phyloP scores from a whole-genome alignment of 2,113 vertebrate species.

The Macaca fascicularis region T2T-MFA8v1.1 NC_088376.1:28645501-28646000 shows the following conservation, averaged over 20 bases:
- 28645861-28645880: not conserved
- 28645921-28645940: not conserved
- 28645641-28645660: not conserved
- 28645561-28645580: not conserved
- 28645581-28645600: not conserved
- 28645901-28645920: not conserved
- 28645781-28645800: not conserved
- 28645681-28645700: not conserved
- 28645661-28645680: not conserved
- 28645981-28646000: constrained; percentile 1
- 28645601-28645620: not conserved
- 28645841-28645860: not conserved
- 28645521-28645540: not conserved
- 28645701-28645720: not conserved
- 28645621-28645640: not conserved
- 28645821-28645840: not conserved
- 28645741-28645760: not conserved
- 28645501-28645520: not conserved
- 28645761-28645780: not conserved
- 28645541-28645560: not conserved
- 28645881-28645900: not conserved
- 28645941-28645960: not conserved
- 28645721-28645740: not conserved
- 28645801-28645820: not conserved
- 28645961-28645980: not conserved